Evolutionary conservation across 2,797 vertebrate genomes (phyloP), one percentile per base, ranked within the genome.

Genomic region (Enteromius trimaculatus): DNA sequence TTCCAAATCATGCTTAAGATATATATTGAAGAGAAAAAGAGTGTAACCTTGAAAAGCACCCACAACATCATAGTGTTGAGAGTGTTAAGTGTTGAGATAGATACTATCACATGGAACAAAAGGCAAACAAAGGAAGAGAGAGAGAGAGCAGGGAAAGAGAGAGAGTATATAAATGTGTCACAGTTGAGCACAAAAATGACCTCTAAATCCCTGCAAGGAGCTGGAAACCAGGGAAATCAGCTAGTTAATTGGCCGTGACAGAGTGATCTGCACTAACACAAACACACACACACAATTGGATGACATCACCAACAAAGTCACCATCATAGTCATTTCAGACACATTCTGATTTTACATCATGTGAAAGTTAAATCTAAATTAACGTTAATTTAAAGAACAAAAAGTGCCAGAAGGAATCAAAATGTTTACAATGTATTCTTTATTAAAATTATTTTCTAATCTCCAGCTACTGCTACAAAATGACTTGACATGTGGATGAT

Each of bases 231-330:
- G 84, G 91, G 88, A 90, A 93, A 92, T 92, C 87, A 93, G 92
- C 89, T 29, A 77, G 83, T 87, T 90, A 92, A 92, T 89, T 94
- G 94, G 91, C 64, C 85, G 78, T 23, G 91, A 90, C 86, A 90
- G 89, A 86, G 74, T 76, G 82, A 79, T 74, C 39, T 77, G 86
- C 53, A 86, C 75, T 49, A 39, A 72, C 53, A 16, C n/a, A 79
- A 60, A 77, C 23, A 42, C 65, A 68, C 17, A 31, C 77, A 86
- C 37, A 42, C 21, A 78, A 47, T 34, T 19, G 51, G 21, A 44
- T 77, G 72, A 81, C 53, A 31, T 70, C 29, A 78, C 47, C 29
- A 51, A 77, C 39, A 70, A 17, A 55, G 13, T 8, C 60, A 49
- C 49, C 13, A 11, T 7, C 26, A 34, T 17, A 44, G 3, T n/a